A percentile compares a stretch with the other conserved stretches of the same genome.
Evolutionary conservation across 2,113 vertebrate species (phyloP).

Genomic region (Otocyon megalotis): DNA sequence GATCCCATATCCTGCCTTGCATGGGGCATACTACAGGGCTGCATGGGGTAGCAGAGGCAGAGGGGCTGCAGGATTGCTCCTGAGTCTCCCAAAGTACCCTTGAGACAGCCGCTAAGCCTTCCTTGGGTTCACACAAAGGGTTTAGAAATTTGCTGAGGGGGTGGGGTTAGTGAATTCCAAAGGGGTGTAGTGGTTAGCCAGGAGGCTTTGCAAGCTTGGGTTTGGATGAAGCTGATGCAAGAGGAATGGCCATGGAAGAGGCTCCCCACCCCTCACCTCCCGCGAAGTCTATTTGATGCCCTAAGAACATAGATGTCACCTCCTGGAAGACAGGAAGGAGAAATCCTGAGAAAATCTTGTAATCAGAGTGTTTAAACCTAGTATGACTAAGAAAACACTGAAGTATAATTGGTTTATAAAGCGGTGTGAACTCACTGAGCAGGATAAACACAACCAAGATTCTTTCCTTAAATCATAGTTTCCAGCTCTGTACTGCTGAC

Average conservation of each 20-base stretch:
- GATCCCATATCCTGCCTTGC: accelerated
- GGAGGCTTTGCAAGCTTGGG: neutral
- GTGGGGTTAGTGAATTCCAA: neutral
- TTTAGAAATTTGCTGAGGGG: neutral
- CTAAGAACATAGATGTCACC: neutral
- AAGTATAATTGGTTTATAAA: neutral
- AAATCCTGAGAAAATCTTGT: neutral
- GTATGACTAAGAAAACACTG: neutral
- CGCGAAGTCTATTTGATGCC: neutral
- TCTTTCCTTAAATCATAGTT: neutral
- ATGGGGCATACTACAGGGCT: neutral
- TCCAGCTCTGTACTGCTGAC: neutral
- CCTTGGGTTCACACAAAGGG: neutral
- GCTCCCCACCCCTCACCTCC: neutral
- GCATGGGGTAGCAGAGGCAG: neutral
- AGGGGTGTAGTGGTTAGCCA: neutral
- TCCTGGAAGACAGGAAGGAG: neutral
- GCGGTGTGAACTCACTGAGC: neutral
- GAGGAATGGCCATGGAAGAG: neutral
- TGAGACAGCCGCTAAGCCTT: neutral
- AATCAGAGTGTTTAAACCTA: neutral
- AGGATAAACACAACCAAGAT: neutral
- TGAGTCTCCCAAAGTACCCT: too few relatives aligned
- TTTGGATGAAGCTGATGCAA: neutral
- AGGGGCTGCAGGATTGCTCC: too few relatives aligned